Conservation (phyloP, 2,888 invertebrate genomes). For the Mesoligia furuncula region DNA sequence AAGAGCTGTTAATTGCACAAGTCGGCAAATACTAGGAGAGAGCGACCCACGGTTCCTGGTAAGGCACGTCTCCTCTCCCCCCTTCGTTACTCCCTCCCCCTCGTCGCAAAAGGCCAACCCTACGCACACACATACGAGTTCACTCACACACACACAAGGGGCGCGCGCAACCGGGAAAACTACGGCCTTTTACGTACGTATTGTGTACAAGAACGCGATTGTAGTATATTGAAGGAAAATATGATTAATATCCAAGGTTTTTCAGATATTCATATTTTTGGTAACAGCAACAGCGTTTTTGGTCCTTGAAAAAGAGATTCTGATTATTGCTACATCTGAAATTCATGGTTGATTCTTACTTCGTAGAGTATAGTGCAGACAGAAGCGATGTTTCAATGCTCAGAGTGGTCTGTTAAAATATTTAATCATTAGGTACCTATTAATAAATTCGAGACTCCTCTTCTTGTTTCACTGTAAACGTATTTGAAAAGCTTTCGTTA, state of each 20-base stretch:
- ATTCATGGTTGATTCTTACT: neutral
- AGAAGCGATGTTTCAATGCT: constrained; percentile 11
- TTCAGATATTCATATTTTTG: neutral
- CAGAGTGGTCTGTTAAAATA: neutral
- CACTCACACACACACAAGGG: constrained; percentile 74
- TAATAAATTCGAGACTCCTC: neutral
- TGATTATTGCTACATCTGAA: neutral
- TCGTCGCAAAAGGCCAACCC: constrained; percentile 85
- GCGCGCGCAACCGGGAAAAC: constrained; percentile 90
- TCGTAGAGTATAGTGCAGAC: neutral
- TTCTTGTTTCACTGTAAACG: neutral
- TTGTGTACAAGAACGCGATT: constrained; percentile 87
- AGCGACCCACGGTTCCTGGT: constrained; percentile 84
- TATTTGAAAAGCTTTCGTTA: constrained; percentile 28
- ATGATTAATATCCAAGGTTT: constrained; percentile 42
- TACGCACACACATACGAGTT: constrained; percentile 69
- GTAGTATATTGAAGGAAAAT: constrained; percentile 72
- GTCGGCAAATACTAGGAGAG: constrained; percentile 88
- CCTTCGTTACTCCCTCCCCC: constrained; percentile 68
- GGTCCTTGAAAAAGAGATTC: neutral
- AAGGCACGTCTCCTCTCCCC: constrained; percentile 73
- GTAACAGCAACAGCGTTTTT: neutral
- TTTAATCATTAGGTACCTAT: neutral
- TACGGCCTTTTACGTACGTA: constrained; percentile 89
- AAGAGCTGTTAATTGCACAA: constrained; percentile 90